Base-by-base conservation (phyloP, 2,888 invertebrate genomes). In the Ceramica pisi region DNA sequence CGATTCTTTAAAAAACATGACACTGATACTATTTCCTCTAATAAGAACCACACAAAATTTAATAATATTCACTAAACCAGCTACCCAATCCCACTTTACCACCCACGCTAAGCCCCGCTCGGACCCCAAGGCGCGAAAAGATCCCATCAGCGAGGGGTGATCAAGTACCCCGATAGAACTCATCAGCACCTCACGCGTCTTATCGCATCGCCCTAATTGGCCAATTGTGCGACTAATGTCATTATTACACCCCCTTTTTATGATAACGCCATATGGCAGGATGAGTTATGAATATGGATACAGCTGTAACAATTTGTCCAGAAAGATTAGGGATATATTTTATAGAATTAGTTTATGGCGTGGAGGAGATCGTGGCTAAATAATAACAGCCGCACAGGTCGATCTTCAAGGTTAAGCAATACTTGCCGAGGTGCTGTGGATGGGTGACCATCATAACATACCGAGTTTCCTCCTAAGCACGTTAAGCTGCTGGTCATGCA, bases 101-200 rank as follows among this genome's bases (percentile, higher is more conserved):
- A 35, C 63, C 44, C 35, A 41, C 51, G 12, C 26, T 5, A 16
- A 16, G 31, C 53, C 66, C 44, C 12, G 31, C 10, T 41, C 7
- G 19, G 31, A 48, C 67, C 77, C 71, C 67, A 35, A 70, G 59
- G 81, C 78, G 71, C 10, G 19, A 75, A 73, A 65, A 77, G 81
- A 85, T 84, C 76, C 53, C 74, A 84, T 81, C 73, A 65, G 50
- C 26, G 55, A 56, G 76, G 85, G 77, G 83, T 85, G 83, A 86
- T 79, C 60, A 76, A 84, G 69, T 77, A 60, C 53, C 50, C 50
- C 51, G 81, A 81, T 86, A 82, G 69, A 57, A 48, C 67, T 76
- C 72, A 67, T 83, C 81, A 71, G 19, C 83, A 79, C 79, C 51
- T 74, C 64, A 41, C 56, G 59, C 35, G 55, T 53, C 65, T 75